Percentiles rank a stretch among this genome's conserved stretches.
Evolutionary conservation across 2,113 vertebrate species (phyloP).

Genomic region (Chauna torquata): DNA sequence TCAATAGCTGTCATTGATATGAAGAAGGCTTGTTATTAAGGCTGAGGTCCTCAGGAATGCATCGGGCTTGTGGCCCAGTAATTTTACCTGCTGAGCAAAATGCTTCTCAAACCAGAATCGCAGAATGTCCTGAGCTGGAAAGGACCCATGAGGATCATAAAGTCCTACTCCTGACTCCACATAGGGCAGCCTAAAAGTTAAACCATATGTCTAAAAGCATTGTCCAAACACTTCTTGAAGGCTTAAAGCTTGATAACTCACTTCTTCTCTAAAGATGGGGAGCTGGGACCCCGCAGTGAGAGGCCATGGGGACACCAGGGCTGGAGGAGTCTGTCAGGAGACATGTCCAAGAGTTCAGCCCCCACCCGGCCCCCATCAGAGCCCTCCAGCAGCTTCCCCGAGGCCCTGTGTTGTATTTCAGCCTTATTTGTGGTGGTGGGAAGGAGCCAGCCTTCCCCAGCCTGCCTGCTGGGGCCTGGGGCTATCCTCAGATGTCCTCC

Average conservation of each 20-base stretch:
- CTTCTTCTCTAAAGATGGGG: background rate
- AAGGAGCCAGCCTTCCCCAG: background rate
- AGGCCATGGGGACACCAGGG: too few relatives aligned
- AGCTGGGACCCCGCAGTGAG: background rate
- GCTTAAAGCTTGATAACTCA: background rate
- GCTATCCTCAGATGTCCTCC: background rate
- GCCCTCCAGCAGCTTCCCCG: background rate
- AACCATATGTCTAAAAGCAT: background rate
- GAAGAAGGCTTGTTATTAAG: background rate
- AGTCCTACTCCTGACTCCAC: background rate
- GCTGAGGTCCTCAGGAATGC: background rate
- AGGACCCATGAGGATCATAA: background rate
- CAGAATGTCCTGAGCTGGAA: background rate
- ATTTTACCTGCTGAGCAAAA: background rate
- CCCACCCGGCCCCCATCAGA: background rate
- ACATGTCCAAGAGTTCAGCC: background rate
- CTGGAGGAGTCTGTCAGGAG: background rate
- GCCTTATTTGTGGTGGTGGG: background rate
- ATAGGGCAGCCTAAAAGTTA: background rate
- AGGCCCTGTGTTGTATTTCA: background rate
- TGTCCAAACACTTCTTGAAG: background rate
- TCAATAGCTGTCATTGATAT: background rate
- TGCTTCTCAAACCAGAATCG: background rate
- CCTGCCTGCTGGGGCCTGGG: background rate
- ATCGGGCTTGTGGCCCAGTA: rapidly evolving